phyloP scores from a whole-genome alignment of 2,888 invertebrate species.

The Drosophila mimica region DNA sequence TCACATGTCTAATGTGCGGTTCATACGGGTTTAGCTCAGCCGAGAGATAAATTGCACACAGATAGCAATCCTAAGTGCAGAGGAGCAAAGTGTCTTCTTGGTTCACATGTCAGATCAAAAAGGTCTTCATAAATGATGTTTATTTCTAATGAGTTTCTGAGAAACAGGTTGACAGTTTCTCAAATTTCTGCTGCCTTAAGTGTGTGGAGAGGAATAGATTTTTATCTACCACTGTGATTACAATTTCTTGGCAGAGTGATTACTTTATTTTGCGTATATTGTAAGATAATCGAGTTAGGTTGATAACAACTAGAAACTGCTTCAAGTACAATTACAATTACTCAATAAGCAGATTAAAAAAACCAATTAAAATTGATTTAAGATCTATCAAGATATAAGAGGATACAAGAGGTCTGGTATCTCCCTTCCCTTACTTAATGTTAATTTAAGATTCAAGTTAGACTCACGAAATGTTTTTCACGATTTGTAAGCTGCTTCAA shows the following conservation, averaged over 20 bases:
- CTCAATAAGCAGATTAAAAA: neutral
- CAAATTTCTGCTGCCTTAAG: constrained; percentile 2
- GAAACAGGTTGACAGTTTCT: constrained; percentile 21
- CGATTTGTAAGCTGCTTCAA: neutral
- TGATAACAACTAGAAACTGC: neutral
- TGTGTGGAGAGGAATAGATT: neutral
- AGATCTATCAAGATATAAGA: too few relatives aligned
- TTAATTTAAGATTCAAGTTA: neutral
- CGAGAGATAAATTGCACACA: constrained; percentile 43
- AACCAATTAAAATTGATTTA: neutral
- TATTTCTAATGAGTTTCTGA: constrained; percentile 11
- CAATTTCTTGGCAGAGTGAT: neutral
- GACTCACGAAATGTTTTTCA: neutral
- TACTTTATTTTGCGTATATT: neutral
- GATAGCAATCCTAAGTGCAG: constrained; percentile 38
- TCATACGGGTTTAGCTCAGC: constrained; percentile 36
- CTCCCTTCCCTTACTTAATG: neutral
- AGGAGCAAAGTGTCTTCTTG: constrained; percentile 13
- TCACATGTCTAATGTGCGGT: constrained; percentile 30
- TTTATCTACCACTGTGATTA: constrained; percentile 2
- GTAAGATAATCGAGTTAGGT: neutral
- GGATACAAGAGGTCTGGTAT: too few relatives aligned
- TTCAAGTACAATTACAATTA: neutral
- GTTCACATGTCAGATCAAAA: constrained; percentile 45
- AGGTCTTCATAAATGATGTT: constrained; percentile 25